Evolutionary conservation across 2,113 vertebrate genomes (phyloP), one percentile per base, ranked within the genome.

Genomic region (Tetrao urogallus): DNA sequence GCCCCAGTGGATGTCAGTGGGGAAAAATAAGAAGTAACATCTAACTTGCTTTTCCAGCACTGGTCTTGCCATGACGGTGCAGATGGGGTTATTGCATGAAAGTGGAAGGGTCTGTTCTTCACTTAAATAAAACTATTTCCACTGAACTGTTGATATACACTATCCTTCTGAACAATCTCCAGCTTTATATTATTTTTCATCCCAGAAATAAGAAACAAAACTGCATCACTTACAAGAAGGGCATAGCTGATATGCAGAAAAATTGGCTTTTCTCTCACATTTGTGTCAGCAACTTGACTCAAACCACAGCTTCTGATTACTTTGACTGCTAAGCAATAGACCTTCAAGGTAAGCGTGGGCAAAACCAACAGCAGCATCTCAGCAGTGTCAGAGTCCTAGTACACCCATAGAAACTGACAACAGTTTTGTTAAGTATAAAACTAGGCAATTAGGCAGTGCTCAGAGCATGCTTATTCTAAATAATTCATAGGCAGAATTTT

Each of bases 1-100:
- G 16, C 0, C 0, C 32, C 28, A 22, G 16, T 43, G 12, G 25
- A 21, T 32, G 2, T 25, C 25, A 70, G 66, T 18, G 14, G 5
- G 34, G 38, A 45, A 74, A 8, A 10, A 28, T 43, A 61, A 83
- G 32, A 6, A 42, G 7, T 50, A 58, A 36, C 1, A 2, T 20
- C 22, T 48, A 43, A 56, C 21, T n/a, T 24, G 7, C 13, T 32
- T 82, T 82, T 69, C 28, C 36, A 88, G 36, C 10, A 38, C 13
- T 30, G 8, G 30, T 48, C 13, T 57, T 34, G 3, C 61, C 64
- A 28, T 52, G 13, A 20, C 43, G 5, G 40, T 73, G 17, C n/a
- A 11, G 28, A 36, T 34, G 32, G 21, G 4, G 25, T 82, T 71
- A 6, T 24, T 80, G n/a, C 20, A 16, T 40, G 56, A 22, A 52